A percentile compares a stretch with the other conserved stretches of the same genome.
These are phyloP conservation scores for Apeltes quadracus DNA, from an alignment of 2,113 vertebrate species.

Conservation along the genomic window DNA sequence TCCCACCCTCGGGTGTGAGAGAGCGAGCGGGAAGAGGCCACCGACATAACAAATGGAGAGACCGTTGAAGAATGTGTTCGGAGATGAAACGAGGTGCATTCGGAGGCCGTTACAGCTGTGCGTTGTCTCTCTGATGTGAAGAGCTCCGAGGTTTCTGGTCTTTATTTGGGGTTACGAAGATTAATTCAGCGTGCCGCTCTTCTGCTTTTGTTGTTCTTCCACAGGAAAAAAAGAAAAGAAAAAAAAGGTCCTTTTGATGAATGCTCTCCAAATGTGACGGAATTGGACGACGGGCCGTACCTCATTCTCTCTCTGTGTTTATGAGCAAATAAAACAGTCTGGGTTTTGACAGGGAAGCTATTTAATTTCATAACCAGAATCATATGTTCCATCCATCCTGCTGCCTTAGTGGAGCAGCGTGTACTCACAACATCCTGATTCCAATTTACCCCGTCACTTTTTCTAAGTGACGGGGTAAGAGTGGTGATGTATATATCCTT, in stretches of 20 bases:
- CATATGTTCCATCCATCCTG: slow-evolving; percentile 50
- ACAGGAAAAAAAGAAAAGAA: slow-evolving; percentile 11
- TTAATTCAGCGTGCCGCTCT: slow-evolving; percentile 55
- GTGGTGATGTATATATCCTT: neutral
- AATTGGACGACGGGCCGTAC: slow-evolving; percentile 55
- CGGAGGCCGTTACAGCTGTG: slow-evolving; percentile 57
- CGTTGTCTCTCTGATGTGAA: slow-evolving; percentile 65
- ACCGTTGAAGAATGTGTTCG: slow-evolving; percentile 71
- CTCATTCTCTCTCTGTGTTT: slow-evolving; percentile 64
- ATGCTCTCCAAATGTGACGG: slow-evolving; percentile 66
- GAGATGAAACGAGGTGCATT: slow-evolving; percentile 72
- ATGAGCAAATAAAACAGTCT: slow-evolving; percentile 69
- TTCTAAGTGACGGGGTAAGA: neutral
- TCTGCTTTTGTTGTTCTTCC: slow-evolving; percentile 69
- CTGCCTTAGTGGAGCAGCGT: slow-evolving; percentile 27
- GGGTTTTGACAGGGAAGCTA: slow-evolving; percentile 60
- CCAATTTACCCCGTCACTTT: slow-evolving; percentile 7
- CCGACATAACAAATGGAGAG: slow-evolving; percentile 73
- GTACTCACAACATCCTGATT: slow-evolving; percentile 14
- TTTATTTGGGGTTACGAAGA: slow-evolving; percentile 65
- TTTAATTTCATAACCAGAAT: slow-evolving; percentile 68
- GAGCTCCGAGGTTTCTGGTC: slow-evolving; percentile 63
- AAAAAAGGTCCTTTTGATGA: slow-evolving; percentile 55
- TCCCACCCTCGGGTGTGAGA: slow-evolving; percentile 52
- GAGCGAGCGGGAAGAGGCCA: slow-evolving; percentile 38